Percentiles rank a stretch among this genome's conserved stretches.
These are phyloP conservation scores for Nothoprocta pentlandii DNA, from an alignment of 2,113 vertebrate genomes.

Conservation along the genomic window DNA sequence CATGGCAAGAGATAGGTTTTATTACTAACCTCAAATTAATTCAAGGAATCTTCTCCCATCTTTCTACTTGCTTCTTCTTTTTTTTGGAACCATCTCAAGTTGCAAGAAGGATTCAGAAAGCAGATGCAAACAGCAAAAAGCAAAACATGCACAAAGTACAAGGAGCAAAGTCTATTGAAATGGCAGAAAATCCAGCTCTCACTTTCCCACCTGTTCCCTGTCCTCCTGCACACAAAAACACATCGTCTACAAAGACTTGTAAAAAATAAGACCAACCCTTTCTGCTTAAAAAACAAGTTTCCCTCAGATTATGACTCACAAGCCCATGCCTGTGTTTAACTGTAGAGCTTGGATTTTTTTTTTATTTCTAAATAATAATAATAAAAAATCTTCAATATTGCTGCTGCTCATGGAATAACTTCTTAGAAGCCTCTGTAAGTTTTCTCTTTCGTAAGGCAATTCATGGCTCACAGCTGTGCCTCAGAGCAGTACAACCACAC, in stretches of 20 bases:
- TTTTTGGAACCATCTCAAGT: background rate
- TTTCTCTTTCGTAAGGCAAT: background rate
- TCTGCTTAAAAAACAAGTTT: background rate
- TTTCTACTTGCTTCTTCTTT: background rate
- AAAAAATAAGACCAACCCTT: background rate
- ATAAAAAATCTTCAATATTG: background rate
- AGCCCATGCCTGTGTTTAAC: background rate
- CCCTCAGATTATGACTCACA: background rate
- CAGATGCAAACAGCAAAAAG: background rate
- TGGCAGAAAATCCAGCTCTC: background rate
- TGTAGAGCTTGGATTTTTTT: background rate
- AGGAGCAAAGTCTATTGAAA: background rate
- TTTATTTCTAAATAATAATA: background rate
- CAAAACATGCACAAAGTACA: background rate
- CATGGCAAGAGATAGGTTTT: background rate
- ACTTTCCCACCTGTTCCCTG: background rate
- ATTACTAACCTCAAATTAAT: background rate
- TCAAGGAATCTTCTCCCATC: background rate
- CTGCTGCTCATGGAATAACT: background rate
- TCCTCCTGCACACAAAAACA: background rate
- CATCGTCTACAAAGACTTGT: background rate
- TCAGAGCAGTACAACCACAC: background rate
- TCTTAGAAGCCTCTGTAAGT: slow-evolving; percentile 15
- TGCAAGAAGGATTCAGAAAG: background rate
- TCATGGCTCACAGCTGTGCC: background rate